A percentile compares a stretch with the other conserved stretches of the same genome.
phyloP scores from a whole-genome alignment of 92 coral and sea anemone species.

The Palythoa grandiflora region DNA sequence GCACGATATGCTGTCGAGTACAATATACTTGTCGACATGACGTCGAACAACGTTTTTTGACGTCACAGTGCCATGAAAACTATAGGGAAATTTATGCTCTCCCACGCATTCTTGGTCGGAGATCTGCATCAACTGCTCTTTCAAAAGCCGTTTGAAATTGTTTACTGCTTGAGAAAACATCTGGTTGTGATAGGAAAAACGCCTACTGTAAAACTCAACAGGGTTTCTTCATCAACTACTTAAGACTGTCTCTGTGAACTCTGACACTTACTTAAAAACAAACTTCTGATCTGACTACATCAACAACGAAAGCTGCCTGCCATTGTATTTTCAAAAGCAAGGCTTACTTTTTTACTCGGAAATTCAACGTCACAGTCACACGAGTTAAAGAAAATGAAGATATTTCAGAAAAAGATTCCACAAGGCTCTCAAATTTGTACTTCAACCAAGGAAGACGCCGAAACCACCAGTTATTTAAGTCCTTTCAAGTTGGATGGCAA shows the following conservation, averaged over 20 bases:
- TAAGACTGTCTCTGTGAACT: neutral
- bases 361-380: neutral
- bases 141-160: neutral
- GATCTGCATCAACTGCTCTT: neutral
- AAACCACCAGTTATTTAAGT: neutral
- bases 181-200: neutral
- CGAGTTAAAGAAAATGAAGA: neutral
- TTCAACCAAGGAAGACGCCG: neutral
- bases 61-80: slow-evolving; percentile 20
- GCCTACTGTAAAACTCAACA: neutral
- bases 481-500: neutral
- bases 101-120: slow-evolving; percentile 29
- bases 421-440: neutral
- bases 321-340: neutral
- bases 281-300: neutral
- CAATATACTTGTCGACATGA: neutral
- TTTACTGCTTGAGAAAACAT: slow-evolving; percentile 1
- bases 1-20: too few species aligned
- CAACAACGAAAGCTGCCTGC: neutral
- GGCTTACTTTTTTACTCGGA: neutral
- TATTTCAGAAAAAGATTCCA: neutral
- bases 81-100: slow-evolving; percentile 7
- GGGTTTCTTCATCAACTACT: slow-evolving; percentile 10
- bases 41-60: slow-evolving; percentile 19
- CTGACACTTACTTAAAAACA: neutral